Evolutionary conservation across 2,797 vertebrate species (phyloP), one percentile per base, ranked within the genome.

Genomic region (Alca torda): DNA sequence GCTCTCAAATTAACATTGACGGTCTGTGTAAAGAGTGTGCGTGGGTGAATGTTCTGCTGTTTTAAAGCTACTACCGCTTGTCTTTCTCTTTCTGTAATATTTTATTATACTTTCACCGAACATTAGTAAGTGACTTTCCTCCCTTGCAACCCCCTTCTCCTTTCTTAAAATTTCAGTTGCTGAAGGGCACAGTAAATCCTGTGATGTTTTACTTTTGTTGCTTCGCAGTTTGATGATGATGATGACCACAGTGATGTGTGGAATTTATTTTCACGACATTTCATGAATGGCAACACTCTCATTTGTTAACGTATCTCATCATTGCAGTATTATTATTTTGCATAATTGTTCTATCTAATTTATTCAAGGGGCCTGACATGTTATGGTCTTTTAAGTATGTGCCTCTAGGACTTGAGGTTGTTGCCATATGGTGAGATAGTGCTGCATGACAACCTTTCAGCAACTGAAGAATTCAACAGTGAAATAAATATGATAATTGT

Each of bases 361-460:
- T 96, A 96, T 92, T 96, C 89, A 95, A 95, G 86, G 95, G 95
- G 70, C 59, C 91, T 97, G 92, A 94, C 93, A 83, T 83, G 76
- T 96, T 97, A 97, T 96, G 90, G 93, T 95, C 90, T 96, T 94
- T 95, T 94, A 96, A 97, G 84, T 96, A 78, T 73, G 84, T 91
- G 94, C 96, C 96, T 87, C 89, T 97, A 83, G 96, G 95, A 97
- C 83, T 93, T 70, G 76, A 95, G 76, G 92, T 95, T 93, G 81
- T 81, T 96, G 91, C 96, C 97, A 97, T 96, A 97, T 97, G 96
- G 92, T 95, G 93, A 95, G 95, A 97, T 57, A 70, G 88, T 84
- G 65, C 87, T 82, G 46, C 59, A 24, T 93, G 90, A 95, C 95
- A 96, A 64, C 95, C 94, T 97, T 96, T 95, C 95, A 95, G 89